Conservation (phyloP, 2,797 vertebrate species). For the Amblyopsis hoosieri region DNA sequence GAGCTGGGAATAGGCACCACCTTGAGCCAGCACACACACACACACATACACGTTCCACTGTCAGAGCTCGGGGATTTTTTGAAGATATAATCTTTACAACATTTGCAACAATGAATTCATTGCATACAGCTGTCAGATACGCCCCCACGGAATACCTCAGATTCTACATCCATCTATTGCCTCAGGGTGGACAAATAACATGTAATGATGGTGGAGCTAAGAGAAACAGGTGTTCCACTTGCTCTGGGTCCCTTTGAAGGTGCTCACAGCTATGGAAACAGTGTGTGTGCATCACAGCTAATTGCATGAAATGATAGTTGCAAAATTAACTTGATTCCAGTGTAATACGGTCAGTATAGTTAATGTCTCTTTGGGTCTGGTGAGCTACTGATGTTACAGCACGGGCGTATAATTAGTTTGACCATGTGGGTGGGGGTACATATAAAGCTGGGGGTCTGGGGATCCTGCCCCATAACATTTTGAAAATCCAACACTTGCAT, state of each 20-base stretch:
- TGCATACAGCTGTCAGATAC: constrained; percentile 55
- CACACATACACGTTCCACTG: constrained; percentile 29
- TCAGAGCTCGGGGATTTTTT: constrained; percentile 26
- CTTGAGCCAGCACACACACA: constrained; percentile 5
- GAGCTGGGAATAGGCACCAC: constrained; percentile 12
- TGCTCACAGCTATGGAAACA: constrained; percentile 51
- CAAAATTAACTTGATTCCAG: constrained; percentile 48
- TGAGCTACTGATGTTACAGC: constrained; percentile 19
- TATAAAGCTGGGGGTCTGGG: too few species aligned
- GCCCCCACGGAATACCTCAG: constrained; percentile 56
- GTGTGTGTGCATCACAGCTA: constrained; percentile 63
- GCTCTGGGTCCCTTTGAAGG: constrained; percentile 48
- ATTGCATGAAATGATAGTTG: constrained; percentile 66
- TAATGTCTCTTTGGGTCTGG: constrained; percentile 12
- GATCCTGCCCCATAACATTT: too few species aligned
- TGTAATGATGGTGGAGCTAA: constrained; percentile 59
- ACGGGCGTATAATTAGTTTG: too few species aligned
- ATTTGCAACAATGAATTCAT: constrained; percentile 64
- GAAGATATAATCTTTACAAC: constrained; percentile 62
- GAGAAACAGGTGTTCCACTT: constrained; percentile 74
- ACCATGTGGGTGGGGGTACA: too few species aligned
- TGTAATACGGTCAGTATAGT: constrained; percentile 8
- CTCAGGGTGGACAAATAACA: constrained; percentile 54
- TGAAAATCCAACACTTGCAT: too few species aligned
- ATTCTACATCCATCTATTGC: constrained; percentile 60